Percentiles rank a stretch among this genome's conserved stretches.
Evolutionary conservation across 2,888 invertebrate genomes (phyloP).

Genomic region (Drosophila nr. medialis): DNA sequence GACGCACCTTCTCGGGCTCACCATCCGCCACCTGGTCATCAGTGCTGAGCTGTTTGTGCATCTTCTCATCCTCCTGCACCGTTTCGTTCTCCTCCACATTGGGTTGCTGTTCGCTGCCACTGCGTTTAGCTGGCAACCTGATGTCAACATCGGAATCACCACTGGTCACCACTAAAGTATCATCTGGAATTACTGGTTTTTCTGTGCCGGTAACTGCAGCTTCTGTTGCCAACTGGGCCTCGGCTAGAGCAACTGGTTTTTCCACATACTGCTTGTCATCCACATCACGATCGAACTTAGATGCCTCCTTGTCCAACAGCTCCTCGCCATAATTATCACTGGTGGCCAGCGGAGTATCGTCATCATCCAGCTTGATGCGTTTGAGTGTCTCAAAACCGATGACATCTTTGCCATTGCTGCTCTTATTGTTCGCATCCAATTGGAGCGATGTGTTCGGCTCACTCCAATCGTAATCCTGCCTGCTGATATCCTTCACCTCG

Average conservation of each 20-base stretch:
- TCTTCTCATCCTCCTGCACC: slow-evolving; percentile 86
- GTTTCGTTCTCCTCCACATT: slow-evolving; percentile 83
- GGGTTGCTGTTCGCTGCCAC: slow-evolving; percentile 61
- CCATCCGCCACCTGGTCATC: slow-evolving; percentile 85
- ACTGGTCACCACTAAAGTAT: not conserved
- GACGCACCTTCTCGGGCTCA: slow-evolving; percentile 86
- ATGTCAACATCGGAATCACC: slow-evolving; percentile 32
- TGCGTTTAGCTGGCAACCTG: slow-evolving; percentile 79
- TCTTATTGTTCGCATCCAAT: slow-evolving; percentile 58
- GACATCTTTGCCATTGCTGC: slow-evolving; percentile 84
- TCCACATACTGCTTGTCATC: slow-evolving; percentile 85
- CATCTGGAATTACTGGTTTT: slow-evolving; percentile 51
- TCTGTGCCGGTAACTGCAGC: slow-evolving; percentile 48
- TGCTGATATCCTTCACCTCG: slow-evolving; percentile 86
- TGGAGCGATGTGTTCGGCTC: slow-evolving; percentile 73
- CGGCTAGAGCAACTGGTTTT: slow-evolving; percentile 83
- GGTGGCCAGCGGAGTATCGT: slow-evolving; percentile 47
- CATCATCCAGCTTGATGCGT: slow-evolving; percentile 77
- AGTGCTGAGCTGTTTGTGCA: slow-evolving; percentile 85
- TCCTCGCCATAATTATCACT: slow-evolving; percentile 76
- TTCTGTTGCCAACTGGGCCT: slow-evolving; percentile 67
- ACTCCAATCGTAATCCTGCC: slow-evolving; percentile 78
- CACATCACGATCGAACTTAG: slow-evolving; percentile 84
- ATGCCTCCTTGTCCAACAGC: slow-evolving; percentile 80
- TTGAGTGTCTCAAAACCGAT: slow-evolving; percentile 84